Base-by-base conservation (phyloP, 2,113 vertebrate genomes). In the Ovis aries region DNA sequence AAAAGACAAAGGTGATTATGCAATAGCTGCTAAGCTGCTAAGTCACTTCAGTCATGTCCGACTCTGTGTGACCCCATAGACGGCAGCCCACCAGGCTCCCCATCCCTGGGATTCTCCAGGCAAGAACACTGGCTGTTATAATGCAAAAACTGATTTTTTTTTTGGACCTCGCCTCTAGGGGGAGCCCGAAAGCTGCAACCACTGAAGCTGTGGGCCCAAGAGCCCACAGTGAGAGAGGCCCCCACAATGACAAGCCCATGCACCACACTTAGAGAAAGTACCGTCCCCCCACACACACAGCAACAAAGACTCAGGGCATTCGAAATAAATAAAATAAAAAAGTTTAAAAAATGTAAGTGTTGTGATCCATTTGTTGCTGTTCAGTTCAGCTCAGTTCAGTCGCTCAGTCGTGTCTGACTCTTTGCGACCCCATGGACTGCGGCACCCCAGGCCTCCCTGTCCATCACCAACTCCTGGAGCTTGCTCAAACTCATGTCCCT, bases 401-500 rank as follows among this genome's bases (percentile, higher is more conserved):
- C 0, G 11, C 71, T 25, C 0, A 0, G 21, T 0, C 3, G 0
- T 25, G 36, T 74, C 36, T 0, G 21, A 74, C 36, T 74, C 36
- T 74, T 40, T 40, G 0, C 21, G 0, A 25, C 11, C 21, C 11
- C 21, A 16, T 2, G 21, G 21, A 14, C 36, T 6, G 36, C 36
- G 12, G 21, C 71, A 23, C 21, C 0, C 36, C 71, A 74, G 71
- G 71, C 36, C 21, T 40, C 71, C 21, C 36, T 43, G 36, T 74
- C 71, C 36, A 3, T 43, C 71, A 40, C n/a, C 71, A 25, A 13
- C 36, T 43, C 36, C 67, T 0, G 11, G 10, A 74, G 5, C 11
- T 11, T 40, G 21, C 67, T 74, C 67, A 74, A 0, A 25, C 11
- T 74, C 67, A 6, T 40, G 36, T 25, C 36, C 67, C 1, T 40